Evolutionary conservation across 2,888 invertebrate species (phyloP), one percentile per base, ranked within the genome.

Genomic region (Linnaemya vulpina): DNA sequence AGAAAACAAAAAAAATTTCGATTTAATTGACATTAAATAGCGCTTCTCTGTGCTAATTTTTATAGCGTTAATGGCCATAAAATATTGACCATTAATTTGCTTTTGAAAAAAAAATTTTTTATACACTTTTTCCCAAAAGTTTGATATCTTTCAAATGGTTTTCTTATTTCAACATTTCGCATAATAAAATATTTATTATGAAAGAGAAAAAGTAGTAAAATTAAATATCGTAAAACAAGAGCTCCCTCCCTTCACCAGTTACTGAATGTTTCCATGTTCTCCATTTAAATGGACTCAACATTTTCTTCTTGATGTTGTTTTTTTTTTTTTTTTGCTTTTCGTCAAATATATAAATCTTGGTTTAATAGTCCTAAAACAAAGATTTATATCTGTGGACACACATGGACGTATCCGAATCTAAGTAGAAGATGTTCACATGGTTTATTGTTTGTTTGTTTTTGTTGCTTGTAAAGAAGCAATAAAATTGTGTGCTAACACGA

Each of bases 341-440:
- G 49, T 53, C 22, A n/a, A 15, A 46, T 20, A n/a, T 60, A n/a
- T 49, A 20, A 4, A 43, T 51, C 49, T 62, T 70, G 63, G 35
- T 79, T 65, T 80, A 17, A 74, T 80, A 73, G 73, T 58, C 73
- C 62, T 68, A 17, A 75, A 74, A 79, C 11, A 75, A 81, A 68
- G 62, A 75, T 81, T 81, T 81, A 68, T 74, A 67, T 60, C 73
- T 60, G 10, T 20, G 20, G 43, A 63, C 7, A 73, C 38, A 51
- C 35, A 58, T 67, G 38, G 9, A 74, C 38, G 55, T 43, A 43
- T 35, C 10, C 20, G 10, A 30, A 15, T 15, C 49, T 20, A 15
- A 25, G 38, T n/a, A n/a, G n/a, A 55, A 65, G 3, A 62, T n/a
- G n/a, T n/a, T 43, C 20, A 55, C 1, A 55, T 15, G 5, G 11